Evolutionary conservation across 1,140 invertebrate species (phyloP).

Genomic region (Drosophila carrolli): DNA sequence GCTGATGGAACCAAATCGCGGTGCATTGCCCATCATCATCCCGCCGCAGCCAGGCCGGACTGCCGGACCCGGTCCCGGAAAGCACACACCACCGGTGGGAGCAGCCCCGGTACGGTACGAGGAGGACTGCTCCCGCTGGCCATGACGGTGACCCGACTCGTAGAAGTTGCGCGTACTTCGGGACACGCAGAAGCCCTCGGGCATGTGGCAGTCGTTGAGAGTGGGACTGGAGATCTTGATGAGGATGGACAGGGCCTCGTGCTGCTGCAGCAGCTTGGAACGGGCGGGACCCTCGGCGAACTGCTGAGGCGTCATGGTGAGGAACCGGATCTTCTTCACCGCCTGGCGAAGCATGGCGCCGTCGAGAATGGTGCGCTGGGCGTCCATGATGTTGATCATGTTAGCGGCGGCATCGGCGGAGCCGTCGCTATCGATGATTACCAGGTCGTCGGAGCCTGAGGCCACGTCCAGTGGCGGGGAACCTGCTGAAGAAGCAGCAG

Average conservation of each 20-base stretch:
- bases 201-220: constrained; percentile 87
- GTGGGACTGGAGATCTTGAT: constrained; percentile 91
- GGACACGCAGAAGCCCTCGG: constrained; percentile 88
- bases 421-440: constrained; percentile 76
- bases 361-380: constrained; percentile 71
- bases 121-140: constrained; percentile 58
- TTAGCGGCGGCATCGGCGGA: constrained; percentile 65
- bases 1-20: constrained; percentile 19
- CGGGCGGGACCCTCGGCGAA: constrained; percentile 92
- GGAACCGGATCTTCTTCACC: constrained; percentile 89
- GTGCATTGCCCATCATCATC: constrained; percentile 36
- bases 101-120: constrained; percentile 49
- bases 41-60: constrained; percentile 21
- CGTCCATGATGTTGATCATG: constrained; percentile 74
- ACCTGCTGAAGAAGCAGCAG: not conserved
- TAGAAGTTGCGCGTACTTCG: constrained; percentile 74
- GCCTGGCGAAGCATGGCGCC: constrained; percentile 84
- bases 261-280: constrained; percentile 89
- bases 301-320: constrained; percentile 91
- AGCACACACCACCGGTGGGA: constrained; percentile 9
- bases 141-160: constrained; percentile 62
- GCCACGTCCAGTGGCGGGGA: constrained; percentile 21
- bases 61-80: constrained; percentile 8
- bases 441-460: constrained; percentile 55
- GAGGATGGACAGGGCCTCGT: constrained; percentile 92